Base-by-base conservation (phyloP, 2,797 vertebrate genomes). In the Setipinna tenuifilis region DNA sequence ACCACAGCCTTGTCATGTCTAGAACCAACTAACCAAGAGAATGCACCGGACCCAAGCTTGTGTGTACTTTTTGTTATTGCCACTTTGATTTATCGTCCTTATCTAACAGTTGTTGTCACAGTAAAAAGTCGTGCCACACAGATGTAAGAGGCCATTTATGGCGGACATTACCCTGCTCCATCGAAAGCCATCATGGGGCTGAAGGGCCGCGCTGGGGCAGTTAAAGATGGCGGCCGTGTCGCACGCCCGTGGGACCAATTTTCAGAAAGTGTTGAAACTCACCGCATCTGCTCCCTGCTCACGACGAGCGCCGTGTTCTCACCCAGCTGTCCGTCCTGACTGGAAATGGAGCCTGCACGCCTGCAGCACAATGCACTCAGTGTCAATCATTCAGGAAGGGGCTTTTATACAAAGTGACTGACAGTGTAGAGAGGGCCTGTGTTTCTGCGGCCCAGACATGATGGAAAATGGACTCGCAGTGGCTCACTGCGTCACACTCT, bases 131-230 rank as follows among this genome's bases (percentile, higher is more conserved):
- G 83, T 59, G 48, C 82, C 28, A 54, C 68, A 83, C 82, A 88
- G 87, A 80, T 87, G 84, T 81, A 85, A 75, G 75, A 28, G 88
- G 87, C 86, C 89, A 82, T 71, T 80, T 82, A 84, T 62, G 81
- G 86, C 90, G 86, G 88, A 84, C 85, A 86, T 86, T 86, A 89
- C 88, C 88, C 87, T 88, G 48, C 61, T 31, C 31, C 84, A 87
- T 82, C 84, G 83, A 84, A 85, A 89, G 87, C 82, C 85, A 83
- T 88, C 89, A 90, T 81, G 91, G 86, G 14, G 81, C 75, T 85
- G 28, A 83, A 86, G 81, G 84, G 82, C 83, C 86, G 84, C 83
- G 31, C 61, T 85, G 87, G 85, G 84, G 83, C 89, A 91, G 84
- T 84, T 91, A 61, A 68, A 88, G 17, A 78, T 10, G 35, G 71